Base-by-base conservation (phyloP, 2,888 invertebrate species). In the Euspilapteryx auroguttella region DNA sequence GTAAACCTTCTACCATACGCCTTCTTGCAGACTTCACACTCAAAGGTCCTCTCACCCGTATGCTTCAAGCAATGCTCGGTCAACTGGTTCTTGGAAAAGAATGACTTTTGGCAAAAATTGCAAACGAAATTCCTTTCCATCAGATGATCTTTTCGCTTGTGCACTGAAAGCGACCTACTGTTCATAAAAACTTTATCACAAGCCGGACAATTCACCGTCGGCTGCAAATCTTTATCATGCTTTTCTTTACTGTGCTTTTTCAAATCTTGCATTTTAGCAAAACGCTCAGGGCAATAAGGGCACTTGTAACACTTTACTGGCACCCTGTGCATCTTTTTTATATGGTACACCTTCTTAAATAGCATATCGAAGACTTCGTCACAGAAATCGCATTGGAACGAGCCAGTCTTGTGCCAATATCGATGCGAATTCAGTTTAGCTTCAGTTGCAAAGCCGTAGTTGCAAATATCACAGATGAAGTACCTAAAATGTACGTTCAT, bases 101-200 rank as follows among this genome's bases (percentile, higher is more conserved):
- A 76, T 0, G 64, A 63, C 65, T 73, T 75, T 20, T 52, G 62
- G 28, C 77, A 77, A 0, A 68, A 63, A 0, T 66, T 61, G 21
- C 76, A 76, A 32, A 66, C 66, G 33, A 61, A 71, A 0, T 66
- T 64, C 1, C 75, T 39, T 33, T 71, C 73, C 30, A 69, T 71
- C 14, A 75, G 36, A 33, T 75, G 75, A 0, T 71, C 68, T 28
- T 59, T 62, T 3, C 71, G 43, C 56, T 65, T 61, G 24, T 77
- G 77, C 1, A 65, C 34, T 40, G 63, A 55, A 31, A 75, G 35
- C 34, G 64, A 64, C 27, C 68, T 66, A 3, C 68, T 37, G 37
- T 63, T 58, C 7, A 11, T 20, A 28, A 41, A 42, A 14, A 27
- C 25, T 21, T 32, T 33, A 9, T 23, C 24, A 28, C 44, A 43